Evolutionary conservation across 2,888 invertebrate species (phyloP), one percentile per base, ranked within the genome.

Genomic region (Machimus rusticus): DNA sequence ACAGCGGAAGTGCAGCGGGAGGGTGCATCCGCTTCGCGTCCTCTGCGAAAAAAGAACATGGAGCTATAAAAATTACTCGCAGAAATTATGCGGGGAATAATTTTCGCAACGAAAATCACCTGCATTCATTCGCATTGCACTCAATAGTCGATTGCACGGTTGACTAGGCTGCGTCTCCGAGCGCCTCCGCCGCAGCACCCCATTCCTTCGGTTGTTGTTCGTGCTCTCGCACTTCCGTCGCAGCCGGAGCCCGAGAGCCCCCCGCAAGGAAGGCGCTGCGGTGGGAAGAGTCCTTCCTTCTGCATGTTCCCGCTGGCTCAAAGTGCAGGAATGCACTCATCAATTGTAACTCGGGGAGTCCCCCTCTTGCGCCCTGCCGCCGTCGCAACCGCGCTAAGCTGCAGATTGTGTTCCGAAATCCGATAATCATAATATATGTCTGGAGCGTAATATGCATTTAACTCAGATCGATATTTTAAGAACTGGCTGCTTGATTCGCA

Each of bases 361-460:
- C 28, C 57, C 46, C 85, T 46, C 12, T 16, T 46, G 43, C 43
- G 43, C 5, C 6, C 8, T 43, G 9, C 43, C 28, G 12, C 74
- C 74, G n/a, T 8, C 74, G 84, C 74, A 74, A 16, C 74, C 74
- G 28, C 28, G 66, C 74, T 34, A 46, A 16, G 43, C 74, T 85
- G 74, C 74, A 74, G 85, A 39, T 84, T 85, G 31, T 57, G 39
- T 57, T 37, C 57, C 85, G 87, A 87, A 87, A 87, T 84, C 77
- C 84, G 84, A 87, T 87, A 87, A 87, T 84, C 87, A 87, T 87
- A 84, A 84, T 87, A 39, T 77, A 87, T 66, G 77, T 87, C 84
- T 87, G 77, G 37, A 57, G 84, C 87, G 66, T 84, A 77, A 82
- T 87, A 78, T 87, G 84, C 87, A 87, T 84, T 84, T 87, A 76